A percentile compares a stretch with the other conserved stretches of the same genome.
Conservation (phyloP, 2,888 invertebrate species). For the Mesopsocus fuscifrons region DNA sequence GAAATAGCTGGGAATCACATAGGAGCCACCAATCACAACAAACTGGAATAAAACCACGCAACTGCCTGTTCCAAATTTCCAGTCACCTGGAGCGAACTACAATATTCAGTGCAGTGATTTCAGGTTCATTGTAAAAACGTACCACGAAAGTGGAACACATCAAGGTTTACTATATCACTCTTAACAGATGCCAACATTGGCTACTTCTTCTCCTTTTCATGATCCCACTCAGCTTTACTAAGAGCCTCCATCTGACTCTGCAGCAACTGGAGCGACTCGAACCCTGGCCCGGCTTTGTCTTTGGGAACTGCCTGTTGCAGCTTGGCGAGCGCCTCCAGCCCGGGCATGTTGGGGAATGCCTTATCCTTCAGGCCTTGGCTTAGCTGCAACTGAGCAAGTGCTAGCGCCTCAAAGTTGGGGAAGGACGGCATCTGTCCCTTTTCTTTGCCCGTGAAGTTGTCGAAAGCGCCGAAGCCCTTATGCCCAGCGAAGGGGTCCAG, state of each 20-base stretch:
- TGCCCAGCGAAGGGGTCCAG: slow-evolving; percentile 1
- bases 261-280: slow-evolving; percentile 4
- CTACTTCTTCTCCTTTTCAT: not conserved
- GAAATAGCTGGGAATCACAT: too few relatives aligned
- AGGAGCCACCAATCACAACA: too few relatives aligned
- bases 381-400: slow-evolving; percentile 5
- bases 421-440: not conserved
- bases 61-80: too few relatives aligned
- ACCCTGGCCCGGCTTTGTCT: slow-evolving; percentile 3
- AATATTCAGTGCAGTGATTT: too few relatives aligned
- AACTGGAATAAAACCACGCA: too few relatives aligned
- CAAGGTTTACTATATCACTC: too few relatives aligned
- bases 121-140: too few relatives aligned
- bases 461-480: not conserved
- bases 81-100: too few relatives aligned
- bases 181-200: too few relatives aligned
- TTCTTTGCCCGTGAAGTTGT: not conserved
- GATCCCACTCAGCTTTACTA: slow-evolving; percentile 4
- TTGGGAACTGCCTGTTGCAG: slow-evolving; percentile 1
- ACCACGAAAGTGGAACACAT: too few relatives aligned
- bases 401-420: slow-evolving; percentile 6
- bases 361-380: slow-evolving; percentile 8
- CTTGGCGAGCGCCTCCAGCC: slow-evolving; percentile 4
- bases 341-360: not conserved
- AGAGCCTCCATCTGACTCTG: slow-evolving; percentile 5